Base-by-base conservation (phyloP, 2,888 invertebrate species). In the Drosophila meridiana region DNA sequence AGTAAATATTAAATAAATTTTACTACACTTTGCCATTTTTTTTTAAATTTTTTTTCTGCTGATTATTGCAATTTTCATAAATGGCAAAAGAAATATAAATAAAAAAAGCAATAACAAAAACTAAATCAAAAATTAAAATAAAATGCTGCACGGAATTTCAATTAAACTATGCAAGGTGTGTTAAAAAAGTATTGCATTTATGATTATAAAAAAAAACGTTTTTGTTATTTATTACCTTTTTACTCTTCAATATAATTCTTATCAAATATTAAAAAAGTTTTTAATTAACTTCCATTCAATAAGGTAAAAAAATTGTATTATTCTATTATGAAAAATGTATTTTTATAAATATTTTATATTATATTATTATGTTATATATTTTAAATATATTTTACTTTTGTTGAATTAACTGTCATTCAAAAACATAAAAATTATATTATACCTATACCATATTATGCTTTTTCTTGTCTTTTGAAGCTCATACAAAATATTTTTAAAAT, bases 1-100 rank as follows among this genome's bases (percentile, higher is more conserved):
- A 64, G 78, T 64, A 78, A 82, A 87, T 71, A 83, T 87, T 78
- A 68, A 61, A 72, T 70, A 78, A 56, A 61, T 62, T 74, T 77
- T 78, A 65, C 48, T 59, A 58, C 42, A 68, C 28, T 72, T 47
- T 66, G 14, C 11, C 14, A 1, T 69, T 65, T 60, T 65, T 60
- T 61, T 61, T 45, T 11, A 3, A 4, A 1, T 55, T 57, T 48
- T 42, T 52, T 8, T 40, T 55, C 28, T 30, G 45, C 64, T 73
- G 62, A 72, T 69, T 82, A 80, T 77, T 77, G 66, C 69, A 71
- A 70, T 78, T 80, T 80, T 57, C 32, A 72, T 75, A 67, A 80
- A 78, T 73, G 67, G 26, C 48, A 61, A 42, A 32, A 53, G 28
- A 4, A 20, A 67, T 26, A 66, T 20, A 20, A 20, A 20, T 20